phyloP scores from a whole-genome alignment of 2,113 vertebrate genomes.

The Heterotilapia buettikoferi region DNA sequence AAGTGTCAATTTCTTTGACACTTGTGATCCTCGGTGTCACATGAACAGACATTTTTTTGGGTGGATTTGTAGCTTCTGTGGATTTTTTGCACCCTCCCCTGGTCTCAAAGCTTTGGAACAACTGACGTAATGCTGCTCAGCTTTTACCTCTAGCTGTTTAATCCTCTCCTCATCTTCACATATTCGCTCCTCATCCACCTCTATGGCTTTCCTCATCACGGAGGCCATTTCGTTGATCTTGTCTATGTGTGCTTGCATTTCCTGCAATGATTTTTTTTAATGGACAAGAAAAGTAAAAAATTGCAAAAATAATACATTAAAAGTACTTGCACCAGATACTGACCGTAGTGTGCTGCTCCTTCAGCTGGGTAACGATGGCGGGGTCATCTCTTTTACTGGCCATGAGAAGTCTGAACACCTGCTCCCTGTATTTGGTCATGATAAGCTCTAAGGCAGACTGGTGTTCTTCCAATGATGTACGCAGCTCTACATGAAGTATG shows the following conservation, averaged over 20 bases:
- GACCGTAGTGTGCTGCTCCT: conserved; percentile 94
- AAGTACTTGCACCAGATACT: neutral
- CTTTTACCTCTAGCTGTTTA: conserved; percentile 84
- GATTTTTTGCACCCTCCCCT: neutral
- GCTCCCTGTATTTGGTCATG: conserved; percentile 96
- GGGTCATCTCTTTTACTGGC: conserved; percentile 91
- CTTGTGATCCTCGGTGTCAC: neutral
- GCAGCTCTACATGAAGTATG: conserved; percentile 75
- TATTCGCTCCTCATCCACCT: conserved; percentile 85
- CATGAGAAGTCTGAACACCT: conserved; percentile 92
- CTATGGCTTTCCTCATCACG: conserved; percentile 94
- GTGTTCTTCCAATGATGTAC: conserved; percentile 91
- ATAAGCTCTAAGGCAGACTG: conserved; percentile 97
- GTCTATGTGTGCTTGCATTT: conserved; percentile 91
- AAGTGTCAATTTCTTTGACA: neutral
- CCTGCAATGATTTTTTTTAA: conserved; percentile 61
- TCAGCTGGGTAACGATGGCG: conserved; percentile 84
- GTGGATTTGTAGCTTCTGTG: neutral
- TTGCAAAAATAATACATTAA: neutral
- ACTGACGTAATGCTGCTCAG: neutral
- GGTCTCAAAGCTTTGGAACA: neutral
- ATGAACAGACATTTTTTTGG: neutral
- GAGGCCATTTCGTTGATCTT: conserved; percentile 98
- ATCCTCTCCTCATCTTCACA: conserved; percentile 93
- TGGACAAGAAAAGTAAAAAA: neutral